Base-by-base conservation (phyloP, 2,888 invertebrate genomes). In the Eupithecia subfuscata region DNA sequence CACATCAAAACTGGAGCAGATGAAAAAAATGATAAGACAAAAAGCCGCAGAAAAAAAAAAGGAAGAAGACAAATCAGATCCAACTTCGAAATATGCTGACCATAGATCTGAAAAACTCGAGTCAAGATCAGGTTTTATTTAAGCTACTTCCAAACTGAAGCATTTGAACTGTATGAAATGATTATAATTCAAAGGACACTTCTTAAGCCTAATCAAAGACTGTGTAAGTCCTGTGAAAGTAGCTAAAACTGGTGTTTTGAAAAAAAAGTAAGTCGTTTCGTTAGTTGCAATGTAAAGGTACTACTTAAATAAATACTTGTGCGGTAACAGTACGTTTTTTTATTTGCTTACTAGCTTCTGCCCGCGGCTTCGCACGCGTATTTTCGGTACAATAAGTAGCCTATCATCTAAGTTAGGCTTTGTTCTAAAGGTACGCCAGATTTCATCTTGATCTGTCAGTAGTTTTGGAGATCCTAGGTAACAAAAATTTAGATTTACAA, bases 41-140 rank as follows among this genome's bases (percentile, higher is more conserved):
- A 65, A n/a, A n/a, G 86, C 11, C 11, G 56, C 11, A 11, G 11
- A 22, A 22, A 9, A 22, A 1, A 56, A 56, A 22, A 56, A 56
- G 56, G 56, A 56, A 22, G 56, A 22, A 11, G 11, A 1, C 9
- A 56, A 56, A 56, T 9, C 22, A 22, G 22, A 56, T 11, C 3
- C 56, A 11, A 18, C n/a, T n/a, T n/a, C 48, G 2, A 11, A 4
- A 3, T 56, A 22, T 56, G 11, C n/a, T 56, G 22, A 56, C 22
- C 56, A n/a, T 6, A 18, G 8, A 11, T 22, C 11, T 11, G 11
- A 22, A 11, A 9, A 56, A 56, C 56, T 56, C 22, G 11, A 11
- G 12, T 11, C 11, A 11, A 56, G 22, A 56, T 56, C n/a, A 11
- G 3, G 22, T 22, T 56, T 4, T 9, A 2, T 1, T n/a, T 56